Evolutionary conservation across 2,797 vertebrate genomes (phyloP).

Genomic region (Epinephelus awoara): DNA sequence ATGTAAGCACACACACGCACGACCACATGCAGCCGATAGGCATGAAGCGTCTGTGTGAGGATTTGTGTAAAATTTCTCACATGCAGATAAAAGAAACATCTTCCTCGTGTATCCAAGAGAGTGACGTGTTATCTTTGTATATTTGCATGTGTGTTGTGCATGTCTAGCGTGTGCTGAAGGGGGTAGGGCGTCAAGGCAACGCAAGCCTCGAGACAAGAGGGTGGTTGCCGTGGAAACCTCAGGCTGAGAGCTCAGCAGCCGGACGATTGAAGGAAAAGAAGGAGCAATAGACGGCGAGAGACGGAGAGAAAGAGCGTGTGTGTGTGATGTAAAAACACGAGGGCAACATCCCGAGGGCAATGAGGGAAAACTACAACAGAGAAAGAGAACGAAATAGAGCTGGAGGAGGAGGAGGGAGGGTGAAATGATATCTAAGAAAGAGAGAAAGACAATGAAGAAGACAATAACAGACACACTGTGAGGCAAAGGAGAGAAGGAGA

Average conservation of each 20-base stretch:
- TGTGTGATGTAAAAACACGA: constrained; percentile 60
- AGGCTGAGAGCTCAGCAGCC: constrained; percentile 77
- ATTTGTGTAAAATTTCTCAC: constrained; percentile 12
- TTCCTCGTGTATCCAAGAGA: not conserved
- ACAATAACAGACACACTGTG: constrained; percentile 31
- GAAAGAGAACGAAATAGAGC: constrained; percentile 13
- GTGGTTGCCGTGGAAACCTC: constrained; percentile 88
- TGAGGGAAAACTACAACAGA: constrained; percentile 45
- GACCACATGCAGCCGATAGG: not conserved
- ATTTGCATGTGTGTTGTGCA: constrained; percentile 54
- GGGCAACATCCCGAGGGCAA: constrained; percentile 61
- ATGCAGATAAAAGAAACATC: constrained; percentile 3
- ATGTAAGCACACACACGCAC: not conserved
- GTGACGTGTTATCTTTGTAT: constrained; percentile 39
- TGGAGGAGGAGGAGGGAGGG: not conserved
- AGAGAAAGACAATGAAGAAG: constrained; percentile 31
- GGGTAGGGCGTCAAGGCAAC: constrained; percentile 82
- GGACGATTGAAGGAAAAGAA: constrained; percentile 70
- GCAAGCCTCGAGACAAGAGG: constrained; percentile 84
- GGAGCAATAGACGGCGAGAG: constrained; percentile 61
- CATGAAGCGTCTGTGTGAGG: not conserved
- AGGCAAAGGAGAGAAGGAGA: constrained; percentile 30
- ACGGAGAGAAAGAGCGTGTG: constrained; percentile 51
- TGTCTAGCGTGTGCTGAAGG: constrained; percentile 76
- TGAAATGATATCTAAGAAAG: constrained; percentile 25